A percentile compares a stretch with the other conserved stretches of the same genome.
phyloP scores from a whole-genome alignment of 2,113 vertebrate species.

The Isurus oxyrinchus region DNA sequence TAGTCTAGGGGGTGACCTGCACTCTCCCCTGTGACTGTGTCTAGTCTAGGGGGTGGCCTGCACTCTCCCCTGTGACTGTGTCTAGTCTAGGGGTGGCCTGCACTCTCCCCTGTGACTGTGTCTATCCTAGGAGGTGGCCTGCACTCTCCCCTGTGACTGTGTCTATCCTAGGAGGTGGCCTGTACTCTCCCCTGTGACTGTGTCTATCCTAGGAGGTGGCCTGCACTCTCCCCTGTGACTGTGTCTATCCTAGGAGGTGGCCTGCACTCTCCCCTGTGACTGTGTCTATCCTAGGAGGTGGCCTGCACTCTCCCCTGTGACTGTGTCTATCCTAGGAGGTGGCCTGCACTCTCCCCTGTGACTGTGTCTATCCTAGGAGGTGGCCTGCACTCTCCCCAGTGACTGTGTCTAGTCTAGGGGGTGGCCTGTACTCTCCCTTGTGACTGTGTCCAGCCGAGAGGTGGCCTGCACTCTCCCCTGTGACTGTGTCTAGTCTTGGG shows the following conservation, averaged over 20 bases:
- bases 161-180: background rate
- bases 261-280: too few relatives aligned
- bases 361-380: too few relatives aligned
- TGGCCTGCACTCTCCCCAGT: too few relatives aligned
- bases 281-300: too few relatives aligned
- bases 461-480: background rate
- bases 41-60: background rate
- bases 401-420: background rate
- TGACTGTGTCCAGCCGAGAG: background rate
- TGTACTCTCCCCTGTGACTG: background rate
- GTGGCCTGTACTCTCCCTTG: background rate
- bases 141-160: background rate
- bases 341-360: background rate
- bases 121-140: background rate
- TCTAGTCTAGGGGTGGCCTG: too few relatives aligned
- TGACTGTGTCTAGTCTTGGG: background rate
- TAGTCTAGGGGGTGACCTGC: too few relatives aligned
- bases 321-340: background rate
- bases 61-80: background rate
- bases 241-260: too few relatives aligned
- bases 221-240: background rate
- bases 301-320: too few relatives aligned
- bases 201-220: too few relatives aligned
- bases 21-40: background rate
- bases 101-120: too few relatives aligned